Evolutionary conservation across 2,797 vertebrate species (phyloP).

Genomic region (Melanotaenia trifasciata): DNA sequence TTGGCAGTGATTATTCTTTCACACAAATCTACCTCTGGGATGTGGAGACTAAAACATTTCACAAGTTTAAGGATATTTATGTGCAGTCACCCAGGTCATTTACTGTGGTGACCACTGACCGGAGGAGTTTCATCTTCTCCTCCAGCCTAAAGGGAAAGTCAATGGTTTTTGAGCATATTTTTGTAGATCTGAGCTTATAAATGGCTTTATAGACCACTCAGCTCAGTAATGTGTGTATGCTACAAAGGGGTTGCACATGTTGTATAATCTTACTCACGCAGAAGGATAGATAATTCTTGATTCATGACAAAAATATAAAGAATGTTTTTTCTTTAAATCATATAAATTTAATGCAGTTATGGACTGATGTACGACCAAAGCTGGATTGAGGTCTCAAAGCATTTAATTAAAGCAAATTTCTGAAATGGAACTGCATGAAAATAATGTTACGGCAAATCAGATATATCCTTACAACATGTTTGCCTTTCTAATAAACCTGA

Average conservation of each 20-base stretch:
- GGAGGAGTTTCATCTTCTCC: constrained; percentile 94
- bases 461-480: constrained; percentile 13
- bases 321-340: constrained; percentile 8
- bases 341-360: constrained; percentile 21
- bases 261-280: constrained; percentile 51
- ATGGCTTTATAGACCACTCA: constrained; percentile 11
- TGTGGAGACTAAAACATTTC: constrained; percentile 87
- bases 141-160: constrained; percentile 98
- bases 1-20: constrained; percentile 98
- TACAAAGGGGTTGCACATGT: constrained; percentile 37
- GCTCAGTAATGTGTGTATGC: constrained; percentile 24
- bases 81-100: constrained; percentile 96
- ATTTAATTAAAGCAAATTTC: constrained; percentile 3
- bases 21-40: constrained; percentile 98
- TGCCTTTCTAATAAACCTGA: constrained; percentile 17
- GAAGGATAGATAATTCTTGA: constrained; percentile 25
- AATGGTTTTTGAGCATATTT: constrained; percentile 94
- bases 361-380: constrained; percentile 12
- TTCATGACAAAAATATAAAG: constrained; percentile 19
- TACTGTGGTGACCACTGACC: constrained; percentile 89
- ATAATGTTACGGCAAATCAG: constrained; percentile 17
- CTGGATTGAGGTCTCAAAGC: constrained; percentile 2
- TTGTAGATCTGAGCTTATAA: constrained; percentile 91
- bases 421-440: constrained; percentile 46
- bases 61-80: constrained; percentile 95